phyloP scores from a whole-genome alignment of 2,113 vertebrate species.

The Perca flavescens region DNA sequence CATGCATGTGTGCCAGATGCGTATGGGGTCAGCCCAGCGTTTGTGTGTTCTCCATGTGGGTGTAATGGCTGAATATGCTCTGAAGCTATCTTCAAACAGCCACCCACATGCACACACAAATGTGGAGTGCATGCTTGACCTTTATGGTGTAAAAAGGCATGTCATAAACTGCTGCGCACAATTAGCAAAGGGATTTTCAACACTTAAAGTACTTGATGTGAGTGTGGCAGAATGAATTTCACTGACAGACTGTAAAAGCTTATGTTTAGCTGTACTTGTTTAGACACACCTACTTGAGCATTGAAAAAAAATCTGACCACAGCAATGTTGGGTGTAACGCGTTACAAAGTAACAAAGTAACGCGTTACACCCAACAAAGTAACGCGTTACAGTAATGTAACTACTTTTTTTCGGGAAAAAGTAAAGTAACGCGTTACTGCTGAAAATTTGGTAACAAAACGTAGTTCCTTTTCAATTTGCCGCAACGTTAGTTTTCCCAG shows the following conservation, averaged over 20 bases:
- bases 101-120: slow-evolving; percentile 23
- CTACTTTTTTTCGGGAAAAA: too few species aligned
- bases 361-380: too few species aligned
- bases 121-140: slow-evolving; percentile 52
- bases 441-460: too few species aligned
- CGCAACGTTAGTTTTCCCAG: too few species aligned
- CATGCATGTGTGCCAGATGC: slow-evolving; percentile 7
- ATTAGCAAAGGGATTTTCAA: slow-evolving; percentile 51
- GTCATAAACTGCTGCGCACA: slow-evolving; percentile 46
- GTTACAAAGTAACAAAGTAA: too few species aligned
- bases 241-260: slow-evolving; percentile 42
- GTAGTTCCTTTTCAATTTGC: too few species aligned
- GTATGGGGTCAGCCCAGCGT: slow-evolving; percentile 26
- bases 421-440: too few species aligned
- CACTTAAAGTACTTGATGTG: slow-evolving; percentile 41
- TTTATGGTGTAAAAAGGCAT: slow-evolving; percentile 46
- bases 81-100: slow-evolving; percentile 41
- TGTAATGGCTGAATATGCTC: slow-evolving; percentile 50
- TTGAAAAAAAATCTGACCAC: not conserved
- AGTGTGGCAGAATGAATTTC: slow-evolving; percentile 51
- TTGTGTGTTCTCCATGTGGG: slow-evolving; percentile 49
- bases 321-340: too few species aligned
- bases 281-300: slow-evolving; percentile 24
- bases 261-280: slow-evolving; percentile 41
- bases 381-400: too few species aligned